Evolutionary conservation across 2,888 invertebrate genomes (phyloP).

Genomic region (Panzeria rudis): DNA sequence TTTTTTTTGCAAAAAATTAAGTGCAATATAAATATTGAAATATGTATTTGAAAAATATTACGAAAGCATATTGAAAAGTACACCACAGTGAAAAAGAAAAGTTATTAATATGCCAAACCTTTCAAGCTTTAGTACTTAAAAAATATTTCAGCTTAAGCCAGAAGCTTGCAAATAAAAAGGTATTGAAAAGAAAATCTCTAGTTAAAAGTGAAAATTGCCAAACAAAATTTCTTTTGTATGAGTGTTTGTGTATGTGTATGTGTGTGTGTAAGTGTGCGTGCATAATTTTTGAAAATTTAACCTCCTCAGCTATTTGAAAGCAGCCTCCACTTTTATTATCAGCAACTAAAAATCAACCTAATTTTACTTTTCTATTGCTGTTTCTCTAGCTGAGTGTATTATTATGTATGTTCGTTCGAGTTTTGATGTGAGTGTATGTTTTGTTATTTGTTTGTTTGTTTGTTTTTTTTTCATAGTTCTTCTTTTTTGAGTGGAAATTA

Average conservation of each 20-base stretch:
- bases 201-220: constrained; percentile 15
- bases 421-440: constrained; percentile 35
- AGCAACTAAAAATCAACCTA: constrained; percentile 61
- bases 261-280: constrained; percentile 18
- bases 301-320: constrained; percentile 52
- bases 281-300: constrained; percentile 12
- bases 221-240: neutral
- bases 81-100: neutral
- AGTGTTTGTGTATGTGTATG: neutral
- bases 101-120: neutral
- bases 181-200: constrained; percentile 13
- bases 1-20: neutral
- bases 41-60: constrained; percentile 22
- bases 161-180: constrained; percentile 16
- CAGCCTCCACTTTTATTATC: constrained; percentile 60
- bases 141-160: neutral
- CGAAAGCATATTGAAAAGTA: constrained; percentile 21
- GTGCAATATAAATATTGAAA: constrained; percentile 27
- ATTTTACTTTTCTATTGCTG: constrained; percentile 47
- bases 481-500: constrained; percentile 52
- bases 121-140: constrained; percentile 9
- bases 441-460: constrained; percentile 4
- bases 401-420: constrained; percentile 2
- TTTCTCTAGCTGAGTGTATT: constrained; percentile 7
- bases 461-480: neutral